Evolutionary conservation across 2,113 vertebrate genomes (phyloP).

Genomic region (Tinamus guttatus): DNA sequence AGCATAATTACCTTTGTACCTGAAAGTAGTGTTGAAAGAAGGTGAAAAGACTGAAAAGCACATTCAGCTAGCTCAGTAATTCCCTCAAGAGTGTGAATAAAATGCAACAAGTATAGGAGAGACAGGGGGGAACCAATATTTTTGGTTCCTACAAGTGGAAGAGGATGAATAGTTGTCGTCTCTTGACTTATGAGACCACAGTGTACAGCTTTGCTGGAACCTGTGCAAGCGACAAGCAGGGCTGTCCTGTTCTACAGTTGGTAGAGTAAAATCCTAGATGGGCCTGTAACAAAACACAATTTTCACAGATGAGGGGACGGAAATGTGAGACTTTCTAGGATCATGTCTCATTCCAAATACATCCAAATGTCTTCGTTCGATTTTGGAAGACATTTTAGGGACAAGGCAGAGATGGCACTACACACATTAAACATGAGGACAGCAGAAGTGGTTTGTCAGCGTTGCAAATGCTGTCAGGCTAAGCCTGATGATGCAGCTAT

Average conservation of each 20-base stretch:
- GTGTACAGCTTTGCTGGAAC: background rate
- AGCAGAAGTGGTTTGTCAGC: background rate
- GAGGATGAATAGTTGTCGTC: accelerated
- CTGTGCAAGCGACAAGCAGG: background rate
- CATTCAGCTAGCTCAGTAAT: background rate
- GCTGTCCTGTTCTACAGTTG: background rate
- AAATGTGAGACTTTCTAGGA: background rate
- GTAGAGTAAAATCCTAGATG: background rate
- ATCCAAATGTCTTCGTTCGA: background rate
- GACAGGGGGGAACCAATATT: too few relatives aligned
- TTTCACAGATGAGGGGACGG: background rate
- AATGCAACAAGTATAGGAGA: background rate
- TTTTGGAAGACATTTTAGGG: background rate
- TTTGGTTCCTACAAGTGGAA: background rate
- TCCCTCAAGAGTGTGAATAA: background rate
- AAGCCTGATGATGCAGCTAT: background rate
- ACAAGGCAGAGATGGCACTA: background rate
- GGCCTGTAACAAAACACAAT: accelerated
- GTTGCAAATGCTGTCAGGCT: background rate
- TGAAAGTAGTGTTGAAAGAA: background rate
- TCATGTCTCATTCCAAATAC: background rate
- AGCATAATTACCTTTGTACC: background rate
- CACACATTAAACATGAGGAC: background rate
- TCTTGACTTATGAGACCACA: background rate
- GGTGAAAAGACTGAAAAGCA: background rate